Evolutionary conservation across 2,888 invertebrate species (phyloP), one percentile per base, ranked within the genome.

Genomic region (Zonitis immaculata): DNA sequence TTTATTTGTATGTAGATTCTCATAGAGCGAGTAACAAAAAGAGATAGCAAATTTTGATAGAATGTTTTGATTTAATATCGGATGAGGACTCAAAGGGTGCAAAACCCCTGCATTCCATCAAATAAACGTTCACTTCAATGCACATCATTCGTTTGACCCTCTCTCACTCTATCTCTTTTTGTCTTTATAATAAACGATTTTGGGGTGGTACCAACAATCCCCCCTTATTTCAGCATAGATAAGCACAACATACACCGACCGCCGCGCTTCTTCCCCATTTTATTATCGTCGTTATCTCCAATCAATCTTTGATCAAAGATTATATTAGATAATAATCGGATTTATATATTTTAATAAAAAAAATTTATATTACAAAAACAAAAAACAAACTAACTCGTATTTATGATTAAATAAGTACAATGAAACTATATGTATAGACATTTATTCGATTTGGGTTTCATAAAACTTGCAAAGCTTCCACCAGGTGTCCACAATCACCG

Each of bases 391-490:
- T n/a, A n/a, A n/a, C n/a, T n/a, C n/a, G n/a, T n/a, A n/a, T n/a
- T n/a, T n/a, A n/a, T n/a, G n/a, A n/a, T n/a, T n/a, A n/a, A n/a
- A n/a, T n/a, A n/a, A n/a, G n/a, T n/a, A n/a, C n/a, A n/a, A n/a
- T n/a, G n/a, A n/a, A n/a, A n/a, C n/a, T n/a, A n/a, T n/a, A n/a
- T n/a, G n/a, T n/a, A n/a, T n/a, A n/a, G n/a, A n/a, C n/a, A n/a
- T n/a, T n/a, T n/a, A n/a, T n/a, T n/a, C n/a, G n/a, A n/a, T n/a
- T n/a, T n/a, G n/a, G 18, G 2, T 35, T 35, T 8, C 54, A 56
- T 60, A 61, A 62, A 63, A 61, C 63, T 67, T 67, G 66, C 65
- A 67, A 67, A 66, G 67, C 66, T 65, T 64, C 65, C 63, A 66
- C 63, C 62, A 61, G 64, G 62, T 67, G 59, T 54, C 57, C 52